Conservation (phyloP, 2,888 invertebrate species). For the Phaonia tiefii region DNA sequence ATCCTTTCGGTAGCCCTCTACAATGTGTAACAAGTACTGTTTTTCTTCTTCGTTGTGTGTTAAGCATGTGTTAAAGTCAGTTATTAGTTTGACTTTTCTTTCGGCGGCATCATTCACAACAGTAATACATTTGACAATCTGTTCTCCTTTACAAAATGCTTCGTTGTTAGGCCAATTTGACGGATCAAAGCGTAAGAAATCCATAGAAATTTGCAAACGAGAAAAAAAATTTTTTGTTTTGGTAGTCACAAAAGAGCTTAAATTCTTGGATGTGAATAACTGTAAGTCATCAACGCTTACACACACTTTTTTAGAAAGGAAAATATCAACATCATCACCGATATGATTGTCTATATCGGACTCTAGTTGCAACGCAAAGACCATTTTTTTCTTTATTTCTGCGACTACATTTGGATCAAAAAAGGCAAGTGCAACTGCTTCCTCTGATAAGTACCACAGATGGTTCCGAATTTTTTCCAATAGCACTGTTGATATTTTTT, state of each 20-base stretch:
- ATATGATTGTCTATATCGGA: background rate
- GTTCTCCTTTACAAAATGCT: background rate
- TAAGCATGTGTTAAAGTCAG: no score
- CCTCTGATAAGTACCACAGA: background rate
- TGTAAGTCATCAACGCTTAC: no score
- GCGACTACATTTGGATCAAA: slow-evolving; percentile 22
- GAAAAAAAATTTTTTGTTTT: background rate
- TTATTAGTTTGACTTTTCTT: background rate
- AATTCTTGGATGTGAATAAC: no score
- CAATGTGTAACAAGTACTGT: slow-evolving; percentile 1
- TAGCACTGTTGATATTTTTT: background rate
- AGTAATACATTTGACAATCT: background rate
- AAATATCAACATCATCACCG: slow-evolving; percentile 21
- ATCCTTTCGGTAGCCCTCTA: background rate
- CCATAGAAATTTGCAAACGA: background rate
- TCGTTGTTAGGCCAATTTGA: background rate
- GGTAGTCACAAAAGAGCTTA: no score
- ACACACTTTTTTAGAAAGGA: slow-evolving; percentile 9
- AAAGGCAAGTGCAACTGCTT: slow-evolving; percentile 34
- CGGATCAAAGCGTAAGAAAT: background rate
- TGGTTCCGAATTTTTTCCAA: slow-evolving; percentile 2
- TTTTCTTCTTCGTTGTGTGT: slow-evolving; percentile 1
- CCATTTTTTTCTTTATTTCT: slow-evolving; percentile 17
- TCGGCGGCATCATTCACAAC: slow-evolving; percentile 9
- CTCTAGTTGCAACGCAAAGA: slow-evolving; percentile 3